Evolutionary conservation across 2,888 invertebrate genomes (phyloP), one percentile per base, ranked within the genome.

Genomic region (Rhamphomyia laevipes): DNA sequence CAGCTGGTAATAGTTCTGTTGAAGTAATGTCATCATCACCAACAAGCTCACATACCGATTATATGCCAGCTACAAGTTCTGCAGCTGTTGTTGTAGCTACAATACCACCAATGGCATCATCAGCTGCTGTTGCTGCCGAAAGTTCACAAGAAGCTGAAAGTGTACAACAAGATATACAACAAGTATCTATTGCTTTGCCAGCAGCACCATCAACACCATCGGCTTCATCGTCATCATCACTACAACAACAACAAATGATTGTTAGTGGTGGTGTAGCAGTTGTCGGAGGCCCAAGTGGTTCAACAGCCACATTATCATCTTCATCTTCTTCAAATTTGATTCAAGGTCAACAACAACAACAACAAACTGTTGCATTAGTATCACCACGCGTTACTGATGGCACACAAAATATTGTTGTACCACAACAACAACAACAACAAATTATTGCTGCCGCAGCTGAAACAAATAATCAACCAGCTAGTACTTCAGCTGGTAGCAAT

Each of bases 41-140:
- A 1, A 82, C 82, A 1, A 82, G 82, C 48, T 82, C 81, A 2
- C 81, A 82, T 55, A 86, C 86, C 0, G 89, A 89, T 68, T 89
- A 88, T 67, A 87, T 87, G 76, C 87, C 88, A 2, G 86, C 87
- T 0, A 87, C 87, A 2, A 87, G 87, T 23, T 86, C 87, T 0
- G 74, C 75, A 42, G 66, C 67, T 9, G 72, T 73, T 33, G 72
- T 78, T 45, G 77, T 84, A 45, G 82, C 85, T 46, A 80, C 81
- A 18, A 82, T 85, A 15, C 81, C 83, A 42, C 81, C 83, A 2
- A 69, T 70, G 70, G 69, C 55, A 5, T 23, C 41, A 18, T 9
- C 66, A 1, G 62, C 67, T 10, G 61, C 60, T 12, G 60, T 65
- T 12, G 63, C 66, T 0, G 68, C 69, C 3, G 71, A 71, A 55